Base-by-base conservation (phyloP, 2,888 invertebrate genomes). In the Archips crataeganus region DNA sequence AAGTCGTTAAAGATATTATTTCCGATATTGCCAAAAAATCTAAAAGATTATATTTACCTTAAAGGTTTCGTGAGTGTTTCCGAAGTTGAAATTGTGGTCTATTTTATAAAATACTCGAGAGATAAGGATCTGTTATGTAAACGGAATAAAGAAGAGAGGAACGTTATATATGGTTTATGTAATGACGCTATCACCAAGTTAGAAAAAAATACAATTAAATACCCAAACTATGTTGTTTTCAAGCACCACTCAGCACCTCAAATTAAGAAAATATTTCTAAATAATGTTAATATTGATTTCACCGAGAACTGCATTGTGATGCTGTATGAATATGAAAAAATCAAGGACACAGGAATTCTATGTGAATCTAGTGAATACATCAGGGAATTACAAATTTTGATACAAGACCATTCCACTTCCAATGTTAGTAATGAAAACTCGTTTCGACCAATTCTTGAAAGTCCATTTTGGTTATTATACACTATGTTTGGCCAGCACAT, bases 401-500 rank as follows among this genome's bases (percentile, higher is more conserved):
- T 93, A 62, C 81, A 83, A 71, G 80, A 82, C 60, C 60, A 60
- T 74, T 13, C 36, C 10, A 63, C n/a, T 23, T 59, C 85, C 89
- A 54, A 76, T 77, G 75, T 80, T 80, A 59, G 51, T 74, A 67
- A 70, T 69, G 49, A 64, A 61, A 71, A 51, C 49, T 15, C 62
- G 65, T 78, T 79, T 76, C 71, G 75, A 74, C 75, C 79, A 60
- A 68, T 76, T 32, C 74, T 82, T 65, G 77, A 74, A 69, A 84
- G 78, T 71, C 87, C 89, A 23, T 77, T 80, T 42, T 91, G 90
- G 88, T 63, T 93, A 10, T 78, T 85, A 73, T 87, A 89, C 32
- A 92, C 92, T 57, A 92, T 93, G 91, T 88, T 92, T 75, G 79
- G 87, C 49, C 92, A 91, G 79, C 93, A 94, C 79, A 68, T 89